Base-by-base conservation (phyloP, 1,140 invertebrate genomes). In the Drosophila saltans region DNA sequence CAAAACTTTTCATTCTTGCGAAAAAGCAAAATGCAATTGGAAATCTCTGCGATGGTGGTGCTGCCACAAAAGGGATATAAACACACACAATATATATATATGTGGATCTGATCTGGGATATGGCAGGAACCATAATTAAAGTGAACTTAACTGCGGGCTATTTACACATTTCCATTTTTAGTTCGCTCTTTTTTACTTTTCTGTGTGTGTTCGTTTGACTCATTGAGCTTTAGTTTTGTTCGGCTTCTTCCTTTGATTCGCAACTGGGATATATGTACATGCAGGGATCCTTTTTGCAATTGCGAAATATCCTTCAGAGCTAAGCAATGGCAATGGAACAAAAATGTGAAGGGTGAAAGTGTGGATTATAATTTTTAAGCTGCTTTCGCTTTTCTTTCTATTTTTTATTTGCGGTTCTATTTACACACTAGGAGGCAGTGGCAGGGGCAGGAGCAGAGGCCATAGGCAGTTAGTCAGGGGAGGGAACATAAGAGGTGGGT, bases 281-380 rank as follows among this genome's bases (percentile, higher is more conserved):
- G 10, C 24, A 16, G 61, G 57, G 43, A 33, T 28, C 30, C 52
- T 58, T 78, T 77, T 78, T 11, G 75, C 75, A 73, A 78, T 72
- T 71, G 57, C 62, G 55, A 62, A 28, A 69, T 58, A 67, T 58
- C 28, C 59, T 41, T 71, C 16, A 40, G 48, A 58, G 55, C 43
- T 56, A 9, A 48, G 56, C 45, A 40, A 16, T 45, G 69, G 68
- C 62, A 45, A 45, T 66, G 76, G 80, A 83, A 74, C 83, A 85
- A 74, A 89, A 85, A 75, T 40, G 33, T 52, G 24, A 26, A 52
- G 78, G 83, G 85, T 80, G 80, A 88, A 88, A 88, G 85, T 89
- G 78, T 75, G 84, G 84, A 89, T 88, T 88, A 88, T 88, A 89
- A 84, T 75, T 90, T 88, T 78, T 88, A 88, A 88, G 84, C 84